Conservation (phyloP, 2,888 invertebrate genomes). For the Lasius platythorax region DNA sequence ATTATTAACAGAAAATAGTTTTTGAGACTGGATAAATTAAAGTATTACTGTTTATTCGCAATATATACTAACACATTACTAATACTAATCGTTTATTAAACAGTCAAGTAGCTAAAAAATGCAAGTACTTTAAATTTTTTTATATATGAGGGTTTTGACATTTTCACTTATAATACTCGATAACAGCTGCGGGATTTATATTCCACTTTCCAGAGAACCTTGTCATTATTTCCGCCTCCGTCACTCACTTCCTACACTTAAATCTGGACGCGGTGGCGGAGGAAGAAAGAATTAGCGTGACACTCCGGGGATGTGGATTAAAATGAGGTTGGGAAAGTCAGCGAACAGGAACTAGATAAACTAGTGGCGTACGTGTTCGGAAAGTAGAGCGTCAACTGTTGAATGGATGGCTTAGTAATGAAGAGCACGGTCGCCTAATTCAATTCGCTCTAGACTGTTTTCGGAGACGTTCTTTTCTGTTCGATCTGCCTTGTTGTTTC, state of each 20-base stretch:
- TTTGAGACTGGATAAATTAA: background rate
- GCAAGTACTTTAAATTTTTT: background rate
- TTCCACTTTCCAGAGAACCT: conserved; percentile 4
- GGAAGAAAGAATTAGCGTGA: conserved; percentile 51
- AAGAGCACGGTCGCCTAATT: conserved; percentile 80
- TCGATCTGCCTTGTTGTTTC: conserved; percentile 55
- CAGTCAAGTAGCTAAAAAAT: background rate
- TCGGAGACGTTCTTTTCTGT: conserved; percentile 57
- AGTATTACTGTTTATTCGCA: background rate
- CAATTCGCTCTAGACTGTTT: conserved; percentile 79
- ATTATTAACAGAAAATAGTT: background rate
- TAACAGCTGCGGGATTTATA: background rate
- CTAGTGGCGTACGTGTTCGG: conserved; percentile 77
- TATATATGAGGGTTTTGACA: background rate
- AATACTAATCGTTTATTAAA: background rate
- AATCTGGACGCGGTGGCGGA: conserved; percentile 27
- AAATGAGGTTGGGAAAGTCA: conserved; percentile 21
- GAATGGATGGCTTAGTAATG: conserved; percentile 79
- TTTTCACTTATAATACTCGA: conserved; percentile 19
- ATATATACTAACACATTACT: background rate
- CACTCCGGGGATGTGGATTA: conserved; percentile 17
- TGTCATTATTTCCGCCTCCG: conserved; percentile 10
- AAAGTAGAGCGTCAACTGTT: conserved; percentile 79
- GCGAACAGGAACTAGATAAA: conserved; percentile 46
- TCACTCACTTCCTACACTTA: conserved; percentile 22